Evolutionary conservation across 2,113 vertebrate genomes (phyloP).

Genomic region (Sisor rabdophorus): DNA sequence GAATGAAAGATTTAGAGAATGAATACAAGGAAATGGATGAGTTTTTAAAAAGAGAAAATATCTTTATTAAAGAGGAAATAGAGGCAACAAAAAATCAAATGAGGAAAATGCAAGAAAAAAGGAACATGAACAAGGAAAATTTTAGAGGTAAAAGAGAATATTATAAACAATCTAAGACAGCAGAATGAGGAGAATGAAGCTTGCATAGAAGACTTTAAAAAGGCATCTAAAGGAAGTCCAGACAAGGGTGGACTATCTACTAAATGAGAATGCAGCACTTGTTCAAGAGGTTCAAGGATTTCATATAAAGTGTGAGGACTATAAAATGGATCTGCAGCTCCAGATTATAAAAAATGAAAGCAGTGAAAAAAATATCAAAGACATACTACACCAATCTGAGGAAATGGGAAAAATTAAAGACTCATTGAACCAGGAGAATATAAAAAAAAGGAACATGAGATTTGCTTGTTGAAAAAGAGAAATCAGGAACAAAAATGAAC

Average conservation of each 20-base stretch:
- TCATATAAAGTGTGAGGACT: conserved; percentile 43
- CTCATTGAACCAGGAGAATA: conserved; percentile 12
- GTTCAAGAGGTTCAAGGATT: conserved; percentile 48
- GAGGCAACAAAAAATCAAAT: conserved; percentile 55
- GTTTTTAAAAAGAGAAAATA: conserved; percentile 35
- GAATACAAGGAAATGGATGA: conserved; percentile 38
- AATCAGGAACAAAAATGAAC: conserved; percentile 40
- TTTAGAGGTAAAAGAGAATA: conserved; percentile 39
- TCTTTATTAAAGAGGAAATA: conserved; percentile 57
- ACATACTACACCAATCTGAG: conserved; percentile 32
- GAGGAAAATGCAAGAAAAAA: conserved; percentile 51
- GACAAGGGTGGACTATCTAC: conserved; percentile 41
- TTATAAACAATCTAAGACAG: background rate
- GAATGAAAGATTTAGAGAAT: conserved; percentile 30
- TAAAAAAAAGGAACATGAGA: conserved; percentile 44
- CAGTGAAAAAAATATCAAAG: conserved; percentile 42
- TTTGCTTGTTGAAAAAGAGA: conserved; percentile 31
- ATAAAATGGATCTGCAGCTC: conserved; percentile 28
- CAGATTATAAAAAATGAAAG: conserved; percentile 12
- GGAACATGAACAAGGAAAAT: conserved; percentile 30
- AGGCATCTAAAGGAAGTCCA: conserved; percentile 41
- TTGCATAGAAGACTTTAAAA: background rate
- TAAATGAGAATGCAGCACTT: conserved; percentile 40
- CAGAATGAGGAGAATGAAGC: conserved; percentile 39
- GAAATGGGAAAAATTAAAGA: conserved; percentile 44